phyloP scores from a whole-genome alignment of 2,888 invertebrate species.

The Syrista parreyssii region DNA sequence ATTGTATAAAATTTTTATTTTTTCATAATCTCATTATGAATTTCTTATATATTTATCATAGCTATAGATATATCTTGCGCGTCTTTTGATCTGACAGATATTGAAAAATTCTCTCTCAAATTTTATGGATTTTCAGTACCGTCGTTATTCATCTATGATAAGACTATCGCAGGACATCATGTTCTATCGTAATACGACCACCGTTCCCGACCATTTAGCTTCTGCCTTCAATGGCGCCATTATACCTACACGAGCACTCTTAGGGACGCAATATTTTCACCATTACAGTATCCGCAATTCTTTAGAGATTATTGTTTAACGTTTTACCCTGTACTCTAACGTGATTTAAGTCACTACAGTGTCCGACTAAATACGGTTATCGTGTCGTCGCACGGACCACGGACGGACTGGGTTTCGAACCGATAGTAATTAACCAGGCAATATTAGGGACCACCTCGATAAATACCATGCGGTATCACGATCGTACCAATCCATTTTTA shows the following conservation, averaged over 20 bases:
- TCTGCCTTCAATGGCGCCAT: neutral
- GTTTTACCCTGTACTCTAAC: neutral
- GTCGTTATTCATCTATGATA: neutral
- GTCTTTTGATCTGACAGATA: neutral
- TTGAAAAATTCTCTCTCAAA: neutral
- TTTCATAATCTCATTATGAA: neutral
- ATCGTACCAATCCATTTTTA: neutral
- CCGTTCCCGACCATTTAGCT: neutral
- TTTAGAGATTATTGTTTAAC: neutral
- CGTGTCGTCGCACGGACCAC: neutral
- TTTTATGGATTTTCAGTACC: neutral
- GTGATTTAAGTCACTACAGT: neutral
- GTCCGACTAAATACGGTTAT: neutral
- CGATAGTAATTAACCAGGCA: neutral
- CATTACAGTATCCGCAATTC: neutral
- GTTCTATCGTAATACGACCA: neutral
- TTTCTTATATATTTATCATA: neutral
- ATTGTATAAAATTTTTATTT: neutral
- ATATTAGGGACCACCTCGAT: neutral
- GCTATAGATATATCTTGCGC: neutral
- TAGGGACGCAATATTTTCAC: neutral
- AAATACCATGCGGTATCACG: neutral
- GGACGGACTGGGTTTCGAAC: neutral
- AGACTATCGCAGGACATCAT: neutral
- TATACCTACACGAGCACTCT: neutral